phyloP scores from a whole-genome alignment of 1,140 invertebrate species.

The Hormaphis cornu region DNA sequence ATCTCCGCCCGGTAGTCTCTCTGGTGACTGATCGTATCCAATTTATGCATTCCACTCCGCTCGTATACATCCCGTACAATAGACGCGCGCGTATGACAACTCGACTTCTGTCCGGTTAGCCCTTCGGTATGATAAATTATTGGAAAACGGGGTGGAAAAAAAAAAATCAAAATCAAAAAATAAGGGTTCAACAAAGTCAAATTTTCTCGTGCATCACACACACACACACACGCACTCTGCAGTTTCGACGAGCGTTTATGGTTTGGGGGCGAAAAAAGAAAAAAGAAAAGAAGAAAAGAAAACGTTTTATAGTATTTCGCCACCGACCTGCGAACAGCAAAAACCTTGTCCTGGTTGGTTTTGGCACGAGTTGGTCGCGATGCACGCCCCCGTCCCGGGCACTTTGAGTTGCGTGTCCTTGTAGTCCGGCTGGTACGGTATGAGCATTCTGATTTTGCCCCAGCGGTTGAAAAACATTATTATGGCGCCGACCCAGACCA shows the following conservation, averaged over 20 bases:
- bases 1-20: background rate
- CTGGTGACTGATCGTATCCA: conserved; percentile 3
- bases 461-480: conserved; percentile 73
- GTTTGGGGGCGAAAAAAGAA: no score
- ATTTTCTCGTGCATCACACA: conserved; percentile 26
- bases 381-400: conserved; percentile 36
- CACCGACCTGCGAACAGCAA: conserved; percentile 38
- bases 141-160: no score
- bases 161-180: no score
- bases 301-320: background rate
- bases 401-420: conserved; percentile 39
- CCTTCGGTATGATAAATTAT: conserved; percentile 1
- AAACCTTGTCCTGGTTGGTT: conserved; percentile 35
- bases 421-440: conserved; percentile 67
- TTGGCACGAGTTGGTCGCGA: conserved; percentile 34
- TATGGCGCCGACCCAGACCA: conserved; percentile 68
- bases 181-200: no score
- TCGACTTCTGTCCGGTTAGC: no score
- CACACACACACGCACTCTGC: no score
- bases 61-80: no score
- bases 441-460: conserved; percentile 77
- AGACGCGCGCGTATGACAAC: background rate
- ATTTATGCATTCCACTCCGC: background rate
- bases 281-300: background rate
- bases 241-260: background rate